These are phyloP conservation scores for Crematogaster levior DNA, from an alignment of 2,888 invertebrate species.

Conservation along the genomic window DNA sequence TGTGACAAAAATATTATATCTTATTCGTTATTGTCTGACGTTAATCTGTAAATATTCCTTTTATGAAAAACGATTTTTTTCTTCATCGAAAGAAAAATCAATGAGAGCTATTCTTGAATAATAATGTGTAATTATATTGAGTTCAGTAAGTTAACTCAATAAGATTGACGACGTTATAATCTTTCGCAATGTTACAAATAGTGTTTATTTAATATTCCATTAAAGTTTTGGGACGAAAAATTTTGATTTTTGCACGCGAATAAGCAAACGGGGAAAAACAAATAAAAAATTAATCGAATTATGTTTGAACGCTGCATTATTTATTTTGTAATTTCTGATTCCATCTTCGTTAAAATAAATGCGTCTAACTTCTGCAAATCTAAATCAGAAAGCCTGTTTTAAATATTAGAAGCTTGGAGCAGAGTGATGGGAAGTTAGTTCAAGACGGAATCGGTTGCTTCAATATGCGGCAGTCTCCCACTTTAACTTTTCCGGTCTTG, in stretches of 20 bases:
- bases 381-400: slow-evolving; percentile 67
- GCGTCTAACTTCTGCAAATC: slow-evolving; percentile 33
- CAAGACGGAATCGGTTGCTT: slow-evolving; percentile 69
- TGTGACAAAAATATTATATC: neutral
- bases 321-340: slow-evolving; percentile 32
- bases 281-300: slow-evolving; percentile 48
- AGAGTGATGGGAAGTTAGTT: slow-evolving; percentile 55
- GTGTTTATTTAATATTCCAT: neutral
- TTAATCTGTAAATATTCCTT: neutral
- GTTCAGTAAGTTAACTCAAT: neutral
- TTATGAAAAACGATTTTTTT: neutral
- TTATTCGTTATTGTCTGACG: neutral
- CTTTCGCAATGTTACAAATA: neutral
- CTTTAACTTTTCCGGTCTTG: slow-evolving; percentile 81
- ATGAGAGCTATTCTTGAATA: neutral
- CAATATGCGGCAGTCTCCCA: slow-evolving; percentile 81
- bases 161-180: neutral
- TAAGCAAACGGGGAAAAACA: slow-evolving; percentile 19
- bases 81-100: neutral
- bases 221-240: neutral
- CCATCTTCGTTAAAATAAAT: slow-evolving; percentile 41
- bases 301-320: slow-evolving; percentile 29
- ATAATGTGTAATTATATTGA: neutral
- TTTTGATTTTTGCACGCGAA: neutral
- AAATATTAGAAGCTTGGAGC: slow-evolving; percentile 71